phyloP scores from a whole-genome alignment of 2,888 invertebrate species.

The Nebria brevicollis region DNA sequence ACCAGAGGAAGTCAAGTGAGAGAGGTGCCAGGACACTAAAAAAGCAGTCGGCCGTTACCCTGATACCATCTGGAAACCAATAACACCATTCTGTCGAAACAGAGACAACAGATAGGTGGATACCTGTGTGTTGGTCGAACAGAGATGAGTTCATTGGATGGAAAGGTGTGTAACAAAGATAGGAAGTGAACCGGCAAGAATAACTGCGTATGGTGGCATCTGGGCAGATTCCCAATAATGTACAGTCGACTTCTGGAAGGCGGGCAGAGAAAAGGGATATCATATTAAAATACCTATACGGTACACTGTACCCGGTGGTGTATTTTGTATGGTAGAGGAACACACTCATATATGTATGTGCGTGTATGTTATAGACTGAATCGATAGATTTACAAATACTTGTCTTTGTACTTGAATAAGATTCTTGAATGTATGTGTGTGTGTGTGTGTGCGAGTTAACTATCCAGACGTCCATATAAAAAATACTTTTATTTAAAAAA shows the following conservation, averaged over 20 bases:
- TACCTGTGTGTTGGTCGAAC: slow-evolving; percentile 14
- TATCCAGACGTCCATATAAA: too few relatives aligned
- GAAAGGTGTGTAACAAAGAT: slow-evolving; percentile 39
- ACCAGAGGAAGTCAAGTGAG: slow-evolving; percentile 4
- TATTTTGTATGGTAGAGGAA: slow-evolving; percentile 55
- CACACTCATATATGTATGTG: slow-evolving; percentile 51
- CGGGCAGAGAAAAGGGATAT: slow-evolving; percentile 47
- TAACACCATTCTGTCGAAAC: slow-evolving; percentile 53
- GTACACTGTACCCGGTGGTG: slow-evolving; percentile 59
- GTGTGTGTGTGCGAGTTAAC: neutral
- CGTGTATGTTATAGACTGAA: neutral
- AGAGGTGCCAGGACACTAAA: slow-evolving; percentile 48
- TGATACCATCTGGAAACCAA: slow-evolving; percentile 58
- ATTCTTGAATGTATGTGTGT: neutral
- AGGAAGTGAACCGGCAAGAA: slow-evolving; percentile 51
- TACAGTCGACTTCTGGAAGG: slow-evolving; percentile 54
- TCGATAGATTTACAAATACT: neutral
- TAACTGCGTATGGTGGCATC: slow-evolving; percentile 60
- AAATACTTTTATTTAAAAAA: too few relatives aligned
- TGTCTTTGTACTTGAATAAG: neutral
- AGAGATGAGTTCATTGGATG: slow-evolving; percentile 49
- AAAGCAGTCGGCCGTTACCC: slow-evolving; percentile 56
- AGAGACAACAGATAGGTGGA: slow-evolving; percentile 38
- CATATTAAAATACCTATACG: slow-evolving; percentile 61
- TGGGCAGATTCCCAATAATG: slow-evolving; percentile 63